A percentile compares a stretch with the other conserved stretches of the same genome.
Evolutionary conservation across 2,797 vertebrate genomes (phyloP).

Genomic region (Poecilia picta): DNA sequence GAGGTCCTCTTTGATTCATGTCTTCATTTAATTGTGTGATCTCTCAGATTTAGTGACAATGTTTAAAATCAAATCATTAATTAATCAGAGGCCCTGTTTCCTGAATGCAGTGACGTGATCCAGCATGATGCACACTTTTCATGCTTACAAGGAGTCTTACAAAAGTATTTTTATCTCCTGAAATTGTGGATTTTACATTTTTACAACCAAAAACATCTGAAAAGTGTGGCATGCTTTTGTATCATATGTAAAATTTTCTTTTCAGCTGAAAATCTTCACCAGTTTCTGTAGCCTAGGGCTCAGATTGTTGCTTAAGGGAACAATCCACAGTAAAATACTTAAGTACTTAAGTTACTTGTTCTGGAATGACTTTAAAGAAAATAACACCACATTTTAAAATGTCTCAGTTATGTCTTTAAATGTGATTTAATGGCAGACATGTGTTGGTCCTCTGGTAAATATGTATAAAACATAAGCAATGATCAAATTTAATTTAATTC

Average conservation of each 20-base stretch:
- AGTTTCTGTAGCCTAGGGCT: neutral
- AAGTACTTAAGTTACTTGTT: neutral
- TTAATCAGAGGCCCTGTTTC: neutral
- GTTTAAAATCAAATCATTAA: neutral
- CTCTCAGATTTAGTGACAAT: neutral
- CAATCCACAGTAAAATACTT: neutral
- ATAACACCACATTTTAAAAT: neutral
- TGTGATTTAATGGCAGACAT: neutral
- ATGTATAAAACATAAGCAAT: neutral
- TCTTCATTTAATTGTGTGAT: slow-evolving; percentile 9
- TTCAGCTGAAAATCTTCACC: neutral
- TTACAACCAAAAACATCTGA: neutral
- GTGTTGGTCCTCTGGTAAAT: neutral
- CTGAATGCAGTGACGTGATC: neutral
- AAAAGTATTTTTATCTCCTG: neutral
- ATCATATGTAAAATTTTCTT: neutral
- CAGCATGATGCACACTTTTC: neutral
- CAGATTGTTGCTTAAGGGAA: neutral
- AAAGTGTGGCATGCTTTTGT: neutral
- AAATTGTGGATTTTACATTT: neutral
- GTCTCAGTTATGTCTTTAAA: neutral
- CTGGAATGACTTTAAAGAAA: neutral
- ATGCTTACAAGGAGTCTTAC: neutral
- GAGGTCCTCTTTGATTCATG: neutral
- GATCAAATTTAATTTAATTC: neutral